phyloP scores from a whole-genome alignment of 2,797 vertebrate species.

The Periparus ater region DNA sequence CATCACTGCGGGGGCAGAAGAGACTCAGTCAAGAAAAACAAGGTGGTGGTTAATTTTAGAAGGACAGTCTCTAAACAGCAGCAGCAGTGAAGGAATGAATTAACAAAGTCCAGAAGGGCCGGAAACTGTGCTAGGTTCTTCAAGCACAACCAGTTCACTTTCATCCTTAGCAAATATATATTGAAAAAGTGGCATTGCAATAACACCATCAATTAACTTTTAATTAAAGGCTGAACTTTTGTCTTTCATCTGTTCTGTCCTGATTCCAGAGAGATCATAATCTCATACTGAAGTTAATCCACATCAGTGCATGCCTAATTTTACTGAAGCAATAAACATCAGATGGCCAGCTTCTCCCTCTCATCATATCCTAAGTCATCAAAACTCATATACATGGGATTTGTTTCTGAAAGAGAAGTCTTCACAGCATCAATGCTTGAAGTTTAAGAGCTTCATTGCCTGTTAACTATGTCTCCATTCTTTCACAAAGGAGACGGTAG shows the following conservation, averaged over 20 bases:
- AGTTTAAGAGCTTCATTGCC: not conserved
- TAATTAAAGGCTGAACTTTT: constrained; percentile 59
- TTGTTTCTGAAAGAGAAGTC: constrained; percentile 7
- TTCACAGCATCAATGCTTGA: not conserved
- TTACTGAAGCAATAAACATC: constrained; percentile 36
- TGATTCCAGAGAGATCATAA: constrained; percentile 35
- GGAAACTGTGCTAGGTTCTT: not conserved
- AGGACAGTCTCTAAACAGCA: not conserved
- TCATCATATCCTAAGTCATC: not conserved
- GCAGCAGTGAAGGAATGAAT: not conserved
- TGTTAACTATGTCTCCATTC: not conserved
- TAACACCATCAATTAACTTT: constrained; percentile 51
- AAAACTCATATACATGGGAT: not conserved
- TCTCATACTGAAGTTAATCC: not conserved
- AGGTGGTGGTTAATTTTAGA: constrained; percentile 5
- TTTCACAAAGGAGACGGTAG: not conserved
- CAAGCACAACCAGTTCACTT: constrained; percentile 28
- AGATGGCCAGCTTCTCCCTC: not conserved
- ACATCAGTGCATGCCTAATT: not conserved
- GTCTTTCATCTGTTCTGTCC: constrained; percentile 46
- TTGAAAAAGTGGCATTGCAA: constrained; percentile 30
- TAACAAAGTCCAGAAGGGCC: not conserved
- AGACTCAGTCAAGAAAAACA: constrained; percentile 21
- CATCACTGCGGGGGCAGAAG: not conserved
- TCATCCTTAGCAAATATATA: constrained; percentile 24